Percentiles rank a stretch among this genome's conserved stretches.
Conservation (phyloP, 1,140 invertebrate genomes). For the Bilobella aurantiaca region DNA sequence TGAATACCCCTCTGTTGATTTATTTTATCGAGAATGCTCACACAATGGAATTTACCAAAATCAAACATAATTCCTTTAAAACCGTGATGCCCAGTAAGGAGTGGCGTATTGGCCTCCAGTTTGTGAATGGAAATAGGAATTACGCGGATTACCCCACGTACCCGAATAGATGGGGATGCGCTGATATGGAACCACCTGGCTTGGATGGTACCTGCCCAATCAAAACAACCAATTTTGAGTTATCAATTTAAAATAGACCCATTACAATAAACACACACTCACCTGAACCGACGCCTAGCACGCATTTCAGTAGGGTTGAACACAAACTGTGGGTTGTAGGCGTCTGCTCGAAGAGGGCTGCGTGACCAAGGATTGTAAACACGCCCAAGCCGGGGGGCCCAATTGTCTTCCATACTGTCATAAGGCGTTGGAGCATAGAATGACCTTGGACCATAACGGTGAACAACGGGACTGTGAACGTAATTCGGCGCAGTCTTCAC, state of each 20-base stretch:
- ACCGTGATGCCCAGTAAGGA: too few species aligned
- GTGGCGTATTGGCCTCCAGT: too few species aligned
- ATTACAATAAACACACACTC: not conserved
- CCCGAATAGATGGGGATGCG: not conserved
- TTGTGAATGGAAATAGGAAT: not conserved
- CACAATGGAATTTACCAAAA: too few species aligned
- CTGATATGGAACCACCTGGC: not conserved
- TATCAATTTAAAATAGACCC: not conserved
- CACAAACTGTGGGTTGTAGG: slow-evolving; percentile 12
- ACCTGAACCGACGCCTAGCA: not conserved
- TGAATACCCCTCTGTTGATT: too few species aligned
- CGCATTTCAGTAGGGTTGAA: slow-evolving; percentile 8
- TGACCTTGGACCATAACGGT: too few species aligned
- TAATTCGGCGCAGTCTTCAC: not conserved
- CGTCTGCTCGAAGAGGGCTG: not conserved
- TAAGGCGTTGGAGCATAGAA: too few species aligned
- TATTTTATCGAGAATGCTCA: too few species aligned
- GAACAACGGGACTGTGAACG: not conserved
- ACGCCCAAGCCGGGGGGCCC: not conserved
- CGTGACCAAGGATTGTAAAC: slow-evolving; percentile 13
- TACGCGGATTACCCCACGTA: not conserved
- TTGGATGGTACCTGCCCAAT: not conserved
- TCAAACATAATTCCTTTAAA: too few species aligned
- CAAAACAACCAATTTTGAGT: not conserved
- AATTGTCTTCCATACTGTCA: too few species aligned